Evolutionary conservation across 2,113 vertebrate species (phyloP), one percentile per base, ranked within the genome.

Genomic region (Oreotrochilus melanogaster): DNA sequence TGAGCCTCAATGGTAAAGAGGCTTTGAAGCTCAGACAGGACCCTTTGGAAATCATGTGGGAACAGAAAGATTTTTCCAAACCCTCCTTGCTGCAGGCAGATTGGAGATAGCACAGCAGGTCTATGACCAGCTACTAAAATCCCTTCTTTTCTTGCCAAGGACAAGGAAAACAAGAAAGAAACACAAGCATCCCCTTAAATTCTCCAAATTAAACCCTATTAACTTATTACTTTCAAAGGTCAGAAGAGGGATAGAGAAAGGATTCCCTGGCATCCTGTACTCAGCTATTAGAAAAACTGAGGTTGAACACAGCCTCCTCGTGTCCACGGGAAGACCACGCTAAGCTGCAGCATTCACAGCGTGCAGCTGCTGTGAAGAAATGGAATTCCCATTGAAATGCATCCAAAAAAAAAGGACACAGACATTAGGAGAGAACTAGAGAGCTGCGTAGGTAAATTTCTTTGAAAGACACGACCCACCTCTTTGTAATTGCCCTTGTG

Each of bases 401-500:
- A 93, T 93, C 83, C 95, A 95, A 78, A 93, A 93, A 39, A 39
- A 95, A 78, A n/a, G 69, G 91, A 88, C 84, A 91, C 81, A 94
- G 88, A 56, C 74, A 67, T 78, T 72, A 71, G 35, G 27, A 86
- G 65, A 60, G 72, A 50, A 51, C 45, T 7, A 18, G 39, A 58
- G 91, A 86, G 76, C 75, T n/a, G 72, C 56, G 82, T 84, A 96
- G 88, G 95, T 95, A 80, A 92, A 92, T 88, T 88, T 76, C 45
- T 72, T 89, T 90, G 92, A 96, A 79, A 94, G 89, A 89, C 76
- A 62, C 35, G 78, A 88, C 97, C 94, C 80, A 98, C 96, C 96
- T 97, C 97, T 95, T 97, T 98, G 93, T 98, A 98, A 80, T 80
- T 65, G 35, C 95, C 95, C 73, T 81, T 85, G 85, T 67, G 75